A percentile compares a stretch with the other conserved stretches of the same genome.
phyloP scores from a whole-genome alignment of 2,888 invertebrate genomes.

The Standfussiana lucernea region DNA sequence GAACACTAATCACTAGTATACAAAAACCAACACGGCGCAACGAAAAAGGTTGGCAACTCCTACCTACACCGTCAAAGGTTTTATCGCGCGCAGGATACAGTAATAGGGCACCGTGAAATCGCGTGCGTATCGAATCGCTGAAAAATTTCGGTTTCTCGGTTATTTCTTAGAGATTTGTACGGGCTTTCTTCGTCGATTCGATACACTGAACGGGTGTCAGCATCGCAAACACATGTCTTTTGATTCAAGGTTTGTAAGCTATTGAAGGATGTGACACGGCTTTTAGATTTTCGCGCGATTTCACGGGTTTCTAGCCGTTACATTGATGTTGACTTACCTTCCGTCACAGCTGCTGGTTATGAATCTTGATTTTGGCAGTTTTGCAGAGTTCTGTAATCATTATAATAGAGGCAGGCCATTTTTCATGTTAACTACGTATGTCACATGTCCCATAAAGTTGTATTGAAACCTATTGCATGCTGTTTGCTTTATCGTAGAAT shows the following conservation, averaged over 20 bases:
- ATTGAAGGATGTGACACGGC: conserved; percentile 85
- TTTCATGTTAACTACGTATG: conserved; percentile 60
- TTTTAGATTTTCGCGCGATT: conserved; percentile 89
- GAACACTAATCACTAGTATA: background rate
- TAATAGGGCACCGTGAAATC: conserved; percentile 89
- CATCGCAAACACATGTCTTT: conserved; percentile 89
- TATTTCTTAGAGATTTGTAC: conserved; percentile 91
- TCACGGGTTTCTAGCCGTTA: conserved; percentile 87
- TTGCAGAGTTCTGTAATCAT: conserved; percentile 54
- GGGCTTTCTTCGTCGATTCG: conserved; percentile 90
- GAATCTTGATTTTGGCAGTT: conserved; percentile 66
- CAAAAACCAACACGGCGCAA: background rate
- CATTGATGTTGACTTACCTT: conserved; percentile 91
- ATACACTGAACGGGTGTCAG: conserved; percentile 89
- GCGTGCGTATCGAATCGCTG: conserved; percentile 88
- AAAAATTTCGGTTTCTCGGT: conserved; percentile 91
- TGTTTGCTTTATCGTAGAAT: background rate
- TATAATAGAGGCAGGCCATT: conserved; percentile 50
- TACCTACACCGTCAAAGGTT: conserved; percentile 61
- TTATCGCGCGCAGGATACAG: conserved; percentile 76
- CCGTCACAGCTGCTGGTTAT: conserved; percentile 90
- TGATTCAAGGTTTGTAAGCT: conserved; percentile 82
- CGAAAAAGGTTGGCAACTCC: conserved; percentile 57
- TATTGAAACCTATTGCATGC: background rate
- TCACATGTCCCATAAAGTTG: conserved; percentile 31